Evolutionary conservation across 2,888 invertebrate species (phyloP).

Genomic region (Emmelina monodactyla): DNA sequence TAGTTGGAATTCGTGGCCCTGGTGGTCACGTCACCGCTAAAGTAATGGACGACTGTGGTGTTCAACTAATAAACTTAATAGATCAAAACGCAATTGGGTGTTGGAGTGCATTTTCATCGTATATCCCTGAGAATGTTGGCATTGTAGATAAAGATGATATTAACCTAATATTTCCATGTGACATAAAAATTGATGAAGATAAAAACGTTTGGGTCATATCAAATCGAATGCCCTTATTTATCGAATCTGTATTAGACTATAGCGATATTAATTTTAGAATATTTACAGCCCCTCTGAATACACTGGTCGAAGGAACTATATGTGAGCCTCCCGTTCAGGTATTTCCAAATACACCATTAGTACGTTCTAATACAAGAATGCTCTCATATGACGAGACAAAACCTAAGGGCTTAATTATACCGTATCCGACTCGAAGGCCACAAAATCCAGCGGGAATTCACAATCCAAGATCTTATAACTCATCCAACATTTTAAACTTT

Average conservation of each 20-base stretch:
- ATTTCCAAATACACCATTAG: too few relatives aligned
- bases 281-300: slow-evolving; percentile 72
- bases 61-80: slow-evolving; percentile 79
- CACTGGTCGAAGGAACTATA: slow-evolving; percentile 73
- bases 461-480: too few relatives aligned
- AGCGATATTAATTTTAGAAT: slow-evolving; percentile 82
- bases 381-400: too few relatives aligned
- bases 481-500: too few relatives aligned
- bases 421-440: too few relatives aligned
- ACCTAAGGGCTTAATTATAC: too few relatives aligned
- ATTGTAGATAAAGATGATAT: slow-evolving; percentile 79
- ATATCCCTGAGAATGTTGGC: slow-evolving; percentile 71
- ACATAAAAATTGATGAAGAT: slow-evolving; percentile 77
- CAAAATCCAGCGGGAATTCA: too few relatives aligned
- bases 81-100: slow-evolving; percentile 86
- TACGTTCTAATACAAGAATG: too few relatives aligned
- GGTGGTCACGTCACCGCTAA: slow-evolving; percentile 76
- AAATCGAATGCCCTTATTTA: slow-evolving; percentile 82
- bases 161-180: slow-evolving; percentile 79
- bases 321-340: too few relatives aligned
- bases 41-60: slow-evolving; percentile 76
- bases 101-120: slow-evolving; percentile 76
- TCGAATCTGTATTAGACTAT: slow-evolving; percentile 73
- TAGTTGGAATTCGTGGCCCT: slow-evolving; percentile 71
- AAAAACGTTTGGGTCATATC: slow-evolving; percentile 82